Percentiles rank a stretch among this genome's conserved stretches.
These are phyloP conservation scores for Oegoconia quadripuncta DNA, from an alignment of 2,888 invertebrate genomes.

Conservation along the genomic window DNA sequence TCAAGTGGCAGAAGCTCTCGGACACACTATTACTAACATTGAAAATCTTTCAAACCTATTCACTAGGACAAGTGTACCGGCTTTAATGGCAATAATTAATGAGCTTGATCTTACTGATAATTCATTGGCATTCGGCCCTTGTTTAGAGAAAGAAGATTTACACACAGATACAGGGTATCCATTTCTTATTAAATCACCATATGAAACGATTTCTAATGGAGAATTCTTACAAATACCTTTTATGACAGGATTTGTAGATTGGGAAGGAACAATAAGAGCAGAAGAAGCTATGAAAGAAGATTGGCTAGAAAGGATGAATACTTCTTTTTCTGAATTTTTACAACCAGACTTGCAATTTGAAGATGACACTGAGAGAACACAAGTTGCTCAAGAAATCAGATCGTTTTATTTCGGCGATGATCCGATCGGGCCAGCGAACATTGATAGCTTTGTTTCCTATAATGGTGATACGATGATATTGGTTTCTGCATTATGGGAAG, in stretches of 20 bases:
- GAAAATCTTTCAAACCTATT: slow-evolving; percentile 48
- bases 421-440: slow-evolving; percentile 27
- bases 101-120: slow-evolving; percentile 60
- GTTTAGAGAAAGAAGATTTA: slow-evolving; percentile 49
- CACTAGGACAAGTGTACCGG: slow-evolving; percentile 46
- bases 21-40: slow-evolving; percentile 44
- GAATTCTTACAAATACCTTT: slow-evolving; percentile 52
- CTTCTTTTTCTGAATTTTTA: slow-evolving; percentile 50
- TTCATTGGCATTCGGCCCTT: slow-evolving; percentile 62
- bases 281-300: slow-evolving; percentile 42
- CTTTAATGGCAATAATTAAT: slow-evolving; percentile 59
- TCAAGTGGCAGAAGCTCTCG: slow-evolving; percentile 56
- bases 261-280: slow-evolving; percentile 61
- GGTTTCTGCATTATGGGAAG: slow-evolving; percentile 57
- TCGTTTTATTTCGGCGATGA: slow-evolving; percentile 44
- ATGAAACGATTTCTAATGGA: slow-evolving; percentile 38
- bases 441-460: slow-evolving; percentile 46
- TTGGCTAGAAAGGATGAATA: slow-evolving; percentile 58
- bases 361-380: slow-evolving; percentile 30
- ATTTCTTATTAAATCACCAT: slow-evolving; percentile 53
- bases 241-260: slow-evolving; percentile 60
- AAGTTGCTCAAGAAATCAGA: slow-evolving; percentile 38
- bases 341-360: slow-evolving; percentile 56
- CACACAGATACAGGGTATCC: slow-evolving; percentile 35
- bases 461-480: slow-evolving; percentile 64